Evolutionary conservation across 2,888 invertebrate genomes (phyloP).

Genomic region (Omphaloscelis lunosa): DNA sequence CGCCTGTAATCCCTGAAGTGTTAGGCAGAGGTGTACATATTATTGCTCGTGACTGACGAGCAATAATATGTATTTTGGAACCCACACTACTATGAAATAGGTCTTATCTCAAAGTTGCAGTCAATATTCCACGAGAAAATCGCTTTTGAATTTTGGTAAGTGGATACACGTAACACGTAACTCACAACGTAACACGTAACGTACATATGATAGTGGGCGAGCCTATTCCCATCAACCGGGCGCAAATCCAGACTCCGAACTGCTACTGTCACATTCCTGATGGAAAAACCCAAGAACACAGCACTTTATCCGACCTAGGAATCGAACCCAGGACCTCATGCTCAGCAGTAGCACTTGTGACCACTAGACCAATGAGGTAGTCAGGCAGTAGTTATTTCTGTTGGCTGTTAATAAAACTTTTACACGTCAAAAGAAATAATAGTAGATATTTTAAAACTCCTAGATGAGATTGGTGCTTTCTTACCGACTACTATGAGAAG

Average conservation of each 20-base stretch:
- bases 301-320: not conserved
- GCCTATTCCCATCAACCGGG: not conserved
- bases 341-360: not conserved
- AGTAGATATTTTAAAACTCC: not conserved
- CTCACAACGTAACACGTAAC: no score
- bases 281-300: not conserved
- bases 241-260: not conserved
- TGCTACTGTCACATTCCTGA: not conserved
- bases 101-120: no score
- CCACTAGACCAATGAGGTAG: not conserved
- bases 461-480: not conserved
- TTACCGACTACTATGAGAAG: not conserved
- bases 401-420: not conserved
- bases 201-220: no score
- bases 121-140: no score
- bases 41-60: no score
- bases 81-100: no score
- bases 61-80: no score
- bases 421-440: not conserved
- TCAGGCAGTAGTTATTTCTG: not conserved
- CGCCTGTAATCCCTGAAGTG: not conserved
- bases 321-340: not conserved
- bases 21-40: not conserved
- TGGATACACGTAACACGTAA: no score
- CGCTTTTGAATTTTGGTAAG: no score